phyloP scores from a whole-genome alignment of 2,113 vertebrate species.

The Chionis minor region DNA sequence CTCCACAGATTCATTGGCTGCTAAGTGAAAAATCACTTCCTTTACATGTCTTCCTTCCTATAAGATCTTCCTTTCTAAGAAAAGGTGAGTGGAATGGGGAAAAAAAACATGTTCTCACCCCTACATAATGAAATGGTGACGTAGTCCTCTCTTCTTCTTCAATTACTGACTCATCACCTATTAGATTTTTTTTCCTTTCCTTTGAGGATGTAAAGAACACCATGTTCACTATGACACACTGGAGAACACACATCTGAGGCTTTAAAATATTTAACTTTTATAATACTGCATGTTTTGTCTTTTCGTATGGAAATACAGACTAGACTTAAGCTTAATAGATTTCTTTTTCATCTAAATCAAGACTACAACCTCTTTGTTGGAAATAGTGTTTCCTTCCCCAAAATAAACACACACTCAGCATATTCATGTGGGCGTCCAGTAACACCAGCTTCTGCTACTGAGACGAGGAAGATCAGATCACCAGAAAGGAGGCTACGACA shows the following conservation, averaged over 20 bases:
- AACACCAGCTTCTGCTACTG: not conserved
- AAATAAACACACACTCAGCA: not conserved
- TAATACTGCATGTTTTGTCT: not conserved
- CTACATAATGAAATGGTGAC: not conserved
- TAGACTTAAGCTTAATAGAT: not conserved
- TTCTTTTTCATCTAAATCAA: not conserved
- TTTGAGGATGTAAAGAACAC: not conserved
- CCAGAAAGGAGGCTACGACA: not conserved
- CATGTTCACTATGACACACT: not conserved
- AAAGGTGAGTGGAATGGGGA: not conserved
- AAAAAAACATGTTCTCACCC: not conserved
- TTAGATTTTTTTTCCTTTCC: not conserved
- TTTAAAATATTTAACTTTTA: not conserved
- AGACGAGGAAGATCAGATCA: not conserved
- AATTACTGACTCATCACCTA: not conserved
- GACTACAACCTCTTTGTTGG: not conserved
- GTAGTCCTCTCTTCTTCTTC: not conserved
- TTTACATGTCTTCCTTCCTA: not conserved
- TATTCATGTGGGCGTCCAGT: not conserved
- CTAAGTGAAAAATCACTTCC: not conserved
- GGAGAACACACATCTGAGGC: not conserved
- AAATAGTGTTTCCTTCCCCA: not conserved
- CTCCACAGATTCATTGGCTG: not conserved
- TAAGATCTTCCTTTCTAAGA: not conserved
- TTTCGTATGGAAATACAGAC: not conserved